These are phyloP conservation scores for Gyrodactylus salaris DNA, from an alignment of 1,140 invertebrate genomes.

Conservation along the genomic window DNA sequence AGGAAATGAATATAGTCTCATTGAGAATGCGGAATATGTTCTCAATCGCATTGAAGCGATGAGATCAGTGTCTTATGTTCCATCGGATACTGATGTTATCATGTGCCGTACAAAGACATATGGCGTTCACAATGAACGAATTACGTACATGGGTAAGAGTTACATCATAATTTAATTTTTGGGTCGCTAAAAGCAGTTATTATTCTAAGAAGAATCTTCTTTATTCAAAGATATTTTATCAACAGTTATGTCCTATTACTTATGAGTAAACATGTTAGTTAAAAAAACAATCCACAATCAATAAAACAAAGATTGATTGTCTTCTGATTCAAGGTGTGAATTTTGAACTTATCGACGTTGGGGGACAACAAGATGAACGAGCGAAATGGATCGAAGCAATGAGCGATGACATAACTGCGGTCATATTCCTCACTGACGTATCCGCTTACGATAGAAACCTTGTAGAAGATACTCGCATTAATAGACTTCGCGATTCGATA, in stretches of 20 bases:
- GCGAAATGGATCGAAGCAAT: constrained; percentile 99
- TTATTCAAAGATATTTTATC: too few species aligned
- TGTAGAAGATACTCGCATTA: constrained; percentile 84
- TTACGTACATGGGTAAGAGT: background rate
- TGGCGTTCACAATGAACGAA: background rate
- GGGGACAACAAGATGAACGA: constrained; percentile 82
- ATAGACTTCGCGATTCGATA: constrained; percentile 74
- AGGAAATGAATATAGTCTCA: background rate
- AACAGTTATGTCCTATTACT: too few species aligned
- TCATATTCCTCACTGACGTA: constrained; percentile 93
- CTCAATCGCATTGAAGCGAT: background rate
- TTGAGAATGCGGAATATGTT: background rate
- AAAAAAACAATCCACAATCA: too few species aligned
- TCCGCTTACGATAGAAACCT: constrained; percentile 97
- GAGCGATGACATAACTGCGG: constrained; percentile 82
- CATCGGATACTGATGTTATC: background rate
- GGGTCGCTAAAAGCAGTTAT: too few species aligned
- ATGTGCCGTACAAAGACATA: background rate
- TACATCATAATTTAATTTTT: too few species aligned
- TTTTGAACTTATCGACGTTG: constrained; percentile 61
- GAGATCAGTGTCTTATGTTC: background rate
- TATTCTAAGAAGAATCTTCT: too few species aligned
- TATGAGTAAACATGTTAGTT: too few species aligned
- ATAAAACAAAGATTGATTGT: too few species aligned
- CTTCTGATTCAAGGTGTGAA: too few species aligned